Conservation (phyloP, 1,140 invertebrate genomes). For the Drosophila subobscura region DNA sequence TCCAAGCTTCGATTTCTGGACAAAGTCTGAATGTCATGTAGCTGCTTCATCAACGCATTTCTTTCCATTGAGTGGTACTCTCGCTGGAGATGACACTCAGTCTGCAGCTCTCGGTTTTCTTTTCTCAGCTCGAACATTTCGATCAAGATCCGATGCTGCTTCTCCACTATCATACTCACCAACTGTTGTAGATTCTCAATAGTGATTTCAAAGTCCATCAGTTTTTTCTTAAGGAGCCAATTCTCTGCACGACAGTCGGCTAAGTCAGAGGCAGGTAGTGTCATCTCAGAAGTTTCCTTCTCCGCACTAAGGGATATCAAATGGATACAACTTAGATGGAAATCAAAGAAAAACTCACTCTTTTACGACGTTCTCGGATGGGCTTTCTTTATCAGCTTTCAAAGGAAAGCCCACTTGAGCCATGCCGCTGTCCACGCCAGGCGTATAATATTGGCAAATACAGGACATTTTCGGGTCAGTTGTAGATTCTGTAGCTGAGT, state of each 20-base stretch:
- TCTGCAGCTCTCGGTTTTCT: slow-evolving; percentile 56
- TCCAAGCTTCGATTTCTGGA: neutral
- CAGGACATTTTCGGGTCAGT: slow-evolving; percentile 53
- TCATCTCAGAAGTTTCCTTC: slow-evolving; percentile 7
- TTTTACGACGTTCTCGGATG: neutral
- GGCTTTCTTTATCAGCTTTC: neutral
- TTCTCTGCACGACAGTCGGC: slow-evolving; percentile 58
- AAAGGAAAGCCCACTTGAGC: neutral
- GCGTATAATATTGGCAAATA: slow-evolving; percentile 52
- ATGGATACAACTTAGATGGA: neutral
- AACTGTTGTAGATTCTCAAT: slow-evolving; percentile 67
- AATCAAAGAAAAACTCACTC: slow-evolving; percentile 8
- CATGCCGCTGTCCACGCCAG: neutral
- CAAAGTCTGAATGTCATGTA: slow-evolving; percentile 51
- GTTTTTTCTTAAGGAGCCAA: slow-evolving; percentile 69
- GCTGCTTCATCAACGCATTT: slow-evolving; percentile 58
- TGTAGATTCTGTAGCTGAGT: neutral
- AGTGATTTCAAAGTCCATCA: slow-evolving; percentile 52
- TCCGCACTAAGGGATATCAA: slow-evolving; percentile 6
- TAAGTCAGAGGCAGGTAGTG: slow-evolving; percentile 57
- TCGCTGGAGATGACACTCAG: slow-evolving; percentile 58
- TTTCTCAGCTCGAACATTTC: slow-evolving; percentile 60
- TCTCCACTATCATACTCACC: slow-evolving; percentile 60
- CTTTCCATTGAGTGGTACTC: slow-evolving; percentile 74
- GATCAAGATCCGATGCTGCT: slow-evolving; percentile 61